phyloP scores from a whole-genome alignment of 2,113 vertebrate species.

The Stomatorhinus ivindoensis region DNA sequence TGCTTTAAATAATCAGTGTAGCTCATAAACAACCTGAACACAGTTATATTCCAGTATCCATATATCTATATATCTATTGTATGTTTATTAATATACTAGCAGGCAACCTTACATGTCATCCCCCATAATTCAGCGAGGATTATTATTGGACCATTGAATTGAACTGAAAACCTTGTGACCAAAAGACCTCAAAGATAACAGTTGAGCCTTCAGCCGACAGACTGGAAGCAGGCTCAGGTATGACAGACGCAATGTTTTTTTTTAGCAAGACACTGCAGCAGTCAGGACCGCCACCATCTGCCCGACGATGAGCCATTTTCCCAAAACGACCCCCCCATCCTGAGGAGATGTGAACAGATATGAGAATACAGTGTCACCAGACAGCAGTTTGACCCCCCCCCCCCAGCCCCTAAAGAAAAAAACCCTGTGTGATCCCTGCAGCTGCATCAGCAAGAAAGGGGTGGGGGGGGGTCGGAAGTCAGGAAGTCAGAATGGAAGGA shows the following conservation, averaged over 20 bases:
- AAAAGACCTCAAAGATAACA: neutral
- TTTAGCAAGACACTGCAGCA: neutral
- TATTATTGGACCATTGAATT: neutral
- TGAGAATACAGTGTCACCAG: constrained; percentile 1
- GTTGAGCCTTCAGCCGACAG: neutral
- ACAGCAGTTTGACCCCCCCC: neutral
- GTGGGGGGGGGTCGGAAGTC: neutral
- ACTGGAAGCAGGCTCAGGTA: neutral
- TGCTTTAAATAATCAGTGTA: neutral
- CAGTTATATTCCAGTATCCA: neutral
- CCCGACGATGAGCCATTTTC: neutral
- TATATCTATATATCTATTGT: neutral
- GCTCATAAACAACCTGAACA: neutral
- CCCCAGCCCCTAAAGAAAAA: neutral
- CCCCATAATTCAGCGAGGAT: neutral
- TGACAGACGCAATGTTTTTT: neutral
- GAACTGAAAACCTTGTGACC: neutral
- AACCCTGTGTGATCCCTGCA: neutral
- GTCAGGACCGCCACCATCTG: neutral
- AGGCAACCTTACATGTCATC: neutral
- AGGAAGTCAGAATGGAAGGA: neutral
- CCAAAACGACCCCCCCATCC: neutral
- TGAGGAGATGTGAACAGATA: neutral
- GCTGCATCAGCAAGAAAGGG: neutral
- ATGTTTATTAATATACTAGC: neutral